These are phyloP conservation scores for Amphilophus citrinellus DNA, from an alignment of 2,113 vertebrate genomes.

Conservation along the genomic window DNA sequence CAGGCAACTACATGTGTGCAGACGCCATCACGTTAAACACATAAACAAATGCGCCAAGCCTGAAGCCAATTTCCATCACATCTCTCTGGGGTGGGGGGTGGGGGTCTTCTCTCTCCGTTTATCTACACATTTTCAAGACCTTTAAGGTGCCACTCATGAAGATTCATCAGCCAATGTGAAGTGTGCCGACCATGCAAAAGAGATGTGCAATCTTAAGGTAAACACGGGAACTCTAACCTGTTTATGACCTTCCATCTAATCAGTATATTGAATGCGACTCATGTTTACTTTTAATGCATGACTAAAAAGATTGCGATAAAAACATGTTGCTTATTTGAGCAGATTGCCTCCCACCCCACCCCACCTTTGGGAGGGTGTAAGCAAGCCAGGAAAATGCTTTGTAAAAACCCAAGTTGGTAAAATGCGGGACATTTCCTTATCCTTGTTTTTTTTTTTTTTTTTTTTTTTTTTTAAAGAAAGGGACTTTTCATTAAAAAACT, in stretches of 20 bases:
- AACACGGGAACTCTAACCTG: slow-evolving; percentile 40
- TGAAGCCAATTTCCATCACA: slow-evolving; percentile 6
- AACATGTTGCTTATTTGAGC: slow-evolving; percentile 22
- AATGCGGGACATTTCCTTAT: slow-evolving; percentile 44
- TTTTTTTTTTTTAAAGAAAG: background rate
- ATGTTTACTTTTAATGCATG: slow-evolving; percentile 55
- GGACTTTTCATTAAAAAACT: slow-evolving; percentile 42
- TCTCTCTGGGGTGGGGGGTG: background rate
- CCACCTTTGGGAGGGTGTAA: background rate
- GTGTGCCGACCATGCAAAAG: slow-evolving; percentile 10
- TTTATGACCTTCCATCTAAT: slow-evolving; percentile 36
- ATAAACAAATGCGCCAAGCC: background rate
- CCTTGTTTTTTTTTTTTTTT: background rate
- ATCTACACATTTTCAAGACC: slow-evolving; percentile 24
- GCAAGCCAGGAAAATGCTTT: background rate
- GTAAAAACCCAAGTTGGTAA: background rate
- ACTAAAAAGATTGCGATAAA: slow-evolving; percentile 44
- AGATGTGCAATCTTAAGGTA: slow-evolving; percentile 9
- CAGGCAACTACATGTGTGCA: background rate
- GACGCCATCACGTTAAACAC: background rate
- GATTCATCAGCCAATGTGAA: slow-evolving; percentile 33
- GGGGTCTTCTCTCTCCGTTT: background rate
- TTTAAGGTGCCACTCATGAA: slow-evolving; percentile 29
- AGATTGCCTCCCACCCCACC: background rate
- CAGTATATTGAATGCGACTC: slow-evolving; percentile 17